These are phyloP conservation scores for Epinephelus coioides DNA, from an alignment of 2,797 vertebrate species.

Conservation along the genomic window DNA sequence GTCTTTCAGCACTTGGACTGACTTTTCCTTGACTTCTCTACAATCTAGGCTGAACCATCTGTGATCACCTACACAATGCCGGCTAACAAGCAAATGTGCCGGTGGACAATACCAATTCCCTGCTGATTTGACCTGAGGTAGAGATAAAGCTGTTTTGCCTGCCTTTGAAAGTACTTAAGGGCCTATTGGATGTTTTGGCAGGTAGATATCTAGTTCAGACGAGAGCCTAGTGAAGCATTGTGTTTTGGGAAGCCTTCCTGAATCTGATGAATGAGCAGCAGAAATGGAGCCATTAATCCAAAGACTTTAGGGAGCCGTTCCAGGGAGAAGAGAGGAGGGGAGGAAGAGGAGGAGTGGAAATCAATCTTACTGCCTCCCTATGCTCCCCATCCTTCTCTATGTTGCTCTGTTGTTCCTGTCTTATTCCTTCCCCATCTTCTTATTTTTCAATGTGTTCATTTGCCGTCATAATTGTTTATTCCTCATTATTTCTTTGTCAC, in stretches of 20 bases:
- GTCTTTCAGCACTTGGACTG: neutral
- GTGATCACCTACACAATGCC: constrained; percentile 16
- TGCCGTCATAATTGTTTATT: constrained; percentile 6
- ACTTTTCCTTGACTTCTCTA: constrained; percentile 19
- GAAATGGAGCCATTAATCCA: constrained; percentile 88
- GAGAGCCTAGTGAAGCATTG: constrained; percentile 58
- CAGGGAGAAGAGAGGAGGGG: constrained; percentile 64
- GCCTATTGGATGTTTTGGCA: constrained; percentile 68
- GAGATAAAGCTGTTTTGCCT: constrained; percentile 63
- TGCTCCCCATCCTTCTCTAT: constrained; percentile 51
- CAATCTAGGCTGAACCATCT: constrained; percentile 4
- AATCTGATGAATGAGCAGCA: constrained; percentile 84
- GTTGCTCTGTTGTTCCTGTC: constrained; percentile 48
- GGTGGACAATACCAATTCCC: constrained; percentile 11
- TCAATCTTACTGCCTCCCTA: constrained; percentile 80
- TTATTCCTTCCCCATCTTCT: constrained; percentile 30
- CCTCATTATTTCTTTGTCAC: neutral
- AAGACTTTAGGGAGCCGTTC: constrained; percentile 82
- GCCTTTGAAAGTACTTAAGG: constrained; percentile 62
- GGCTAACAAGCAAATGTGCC: constrained; percentile 22
- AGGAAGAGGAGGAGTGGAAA: constrained; percentile 78
- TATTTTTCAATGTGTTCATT: neutral
- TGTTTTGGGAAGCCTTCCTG: constrained; percentile 73
- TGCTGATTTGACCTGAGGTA: constrained; percentile 42
- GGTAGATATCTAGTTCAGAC: constrained; percentile 69